phyloP scores from a whole-genome alignment of 1,140 invertebrate species.

The Tribolium castaneum region DNA sequence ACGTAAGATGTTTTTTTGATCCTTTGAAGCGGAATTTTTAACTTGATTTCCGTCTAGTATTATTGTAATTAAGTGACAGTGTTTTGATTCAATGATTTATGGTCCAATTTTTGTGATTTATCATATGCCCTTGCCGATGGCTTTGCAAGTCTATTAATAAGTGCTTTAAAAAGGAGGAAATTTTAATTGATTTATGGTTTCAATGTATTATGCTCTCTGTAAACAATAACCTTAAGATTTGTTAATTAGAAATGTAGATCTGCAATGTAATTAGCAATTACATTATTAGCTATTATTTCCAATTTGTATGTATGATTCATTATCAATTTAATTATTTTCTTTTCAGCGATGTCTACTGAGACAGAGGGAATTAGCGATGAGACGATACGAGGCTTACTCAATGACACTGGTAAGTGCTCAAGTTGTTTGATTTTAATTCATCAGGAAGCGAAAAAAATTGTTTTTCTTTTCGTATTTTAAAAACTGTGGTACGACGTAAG shows the following conservation, averaged over 20 bases:
- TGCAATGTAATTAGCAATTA: background rate
- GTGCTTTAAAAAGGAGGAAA: background rate
- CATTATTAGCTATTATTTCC: background rate
- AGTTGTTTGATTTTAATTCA: no score
- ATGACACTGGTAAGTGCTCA: conserved; percentile 68
- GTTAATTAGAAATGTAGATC: background rate
- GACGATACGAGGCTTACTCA: conserved; percentile 69
- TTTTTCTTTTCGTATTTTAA: no score
- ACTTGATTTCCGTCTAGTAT: background rate
- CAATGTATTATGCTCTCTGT: background rate
- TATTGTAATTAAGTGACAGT: background rate
- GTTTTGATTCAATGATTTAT: background rate
- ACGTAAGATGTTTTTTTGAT: background rate
- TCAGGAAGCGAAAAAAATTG: no score
- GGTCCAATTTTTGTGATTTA: background rate
- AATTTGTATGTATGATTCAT: background rate
- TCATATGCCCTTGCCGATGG: background rate
- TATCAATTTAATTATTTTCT: conserved; percentile 54
- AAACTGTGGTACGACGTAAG: background rate
- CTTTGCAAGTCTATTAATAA: background rate
- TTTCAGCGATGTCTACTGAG: conserved; percentile 66
- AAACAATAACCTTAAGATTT: background rate
- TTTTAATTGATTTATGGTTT: background rate
- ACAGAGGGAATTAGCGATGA: conserved; percentile 64
- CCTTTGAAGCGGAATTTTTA: background rate